Evolutionary conservation across 1,140 invertebrate species (phyloP), one percentile per base, ranked within the genome.

Genomic region (Eciton burchellii): DNA sequence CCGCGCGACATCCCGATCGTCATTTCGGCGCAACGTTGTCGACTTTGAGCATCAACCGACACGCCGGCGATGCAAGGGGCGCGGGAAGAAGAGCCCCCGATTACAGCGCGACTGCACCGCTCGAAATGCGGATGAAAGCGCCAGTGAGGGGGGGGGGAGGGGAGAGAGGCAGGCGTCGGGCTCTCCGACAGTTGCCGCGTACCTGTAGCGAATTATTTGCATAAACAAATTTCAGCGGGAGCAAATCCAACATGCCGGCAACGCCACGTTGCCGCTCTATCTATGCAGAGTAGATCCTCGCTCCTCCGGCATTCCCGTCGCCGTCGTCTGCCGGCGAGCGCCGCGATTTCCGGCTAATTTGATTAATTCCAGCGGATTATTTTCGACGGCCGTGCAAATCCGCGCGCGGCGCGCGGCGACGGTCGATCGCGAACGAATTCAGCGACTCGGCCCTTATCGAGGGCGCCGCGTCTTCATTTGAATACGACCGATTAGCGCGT

Each of bases 141-240:
- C n/a, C 88, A 87, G 83, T 84, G 88, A 47, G 41, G 82, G 59
- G 79, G 73, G 54, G 81, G 74, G 70, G 70, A 84, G 79, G 62
- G 57, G 52, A 81, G 83, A 89, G 82, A 83, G 87, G 79, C 72
- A 66, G n/a, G 6, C 35, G 35, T 66, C 76, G 56, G 70, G 73
- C 71, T 88, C 87, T 89, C 87, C 76, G 68, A 59, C 82, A 84
- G 85, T 89, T 91, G 65, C 91, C 88, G 89, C 90, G 35, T 56
- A 79, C 87, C 87, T 77, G 84, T 84, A 62, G 79, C 77, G 88
- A 89, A 91, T 90, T 91, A 92, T 92, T 91, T 92, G 91, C 91
- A 92, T 92, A 91, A 92, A 92, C 91, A 91, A 92, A 92, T 92
- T 92, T 89, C 89, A 84, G 71, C 89, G 85, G 73, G 54, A 87